Percentiles rank a stretch among this genome's conserved stretches.
These are phyloP conservation scores for Ennomos erosarius DNA, from an alignment of 2,888 invertebrate genomes.

Conservation along the genomic window DNA sequence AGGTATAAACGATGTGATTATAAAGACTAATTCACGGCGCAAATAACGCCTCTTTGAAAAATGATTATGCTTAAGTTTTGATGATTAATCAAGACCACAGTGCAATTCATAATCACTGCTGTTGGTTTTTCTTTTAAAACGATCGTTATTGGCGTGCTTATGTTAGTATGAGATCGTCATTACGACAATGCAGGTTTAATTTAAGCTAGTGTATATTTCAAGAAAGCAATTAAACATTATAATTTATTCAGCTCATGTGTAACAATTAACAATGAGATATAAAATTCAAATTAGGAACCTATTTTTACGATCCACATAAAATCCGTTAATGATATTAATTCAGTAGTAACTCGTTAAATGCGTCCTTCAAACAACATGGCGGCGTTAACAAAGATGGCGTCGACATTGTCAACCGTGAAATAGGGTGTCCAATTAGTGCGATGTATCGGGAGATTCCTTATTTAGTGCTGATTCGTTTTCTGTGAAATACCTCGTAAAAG, in stretches of 20 bases:
- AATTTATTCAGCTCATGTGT: slow-evolving; percentile 22
- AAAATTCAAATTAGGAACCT: slow-evolving; percentile 30
- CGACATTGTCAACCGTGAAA: slow-evolving; percentile 38
- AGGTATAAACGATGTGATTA: slow-evolving; percentile 73
- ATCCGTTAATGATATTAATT: slow-evolving; percentile 26
- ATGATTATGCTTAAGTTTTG: slow-evolving; percentile 23
- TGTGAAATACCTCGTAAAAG: slow-evolving; percentile 68
- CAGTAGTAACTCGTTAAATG: slow-evolving; percentile 23
- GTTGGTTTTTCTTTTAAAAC: neutral
- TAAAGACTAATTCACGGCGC: slow-evolving; percentile 67
- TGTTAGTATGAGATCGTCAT: neutral
- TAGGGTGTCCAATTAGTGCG: slow-evolving; percentile 57
- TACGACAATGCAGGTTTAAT: neutral
- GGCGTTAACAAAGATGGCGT: slow-evolving; percentile 35
- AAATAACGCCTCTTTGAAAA: slow-evolving; percentile 38
- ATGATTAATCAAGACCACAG: slow-evolving; percentile 18
- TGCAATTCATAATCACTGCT: neutral
- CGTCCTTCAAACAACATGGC: slow-evolving; percentile 24
- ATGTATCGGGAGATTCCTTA: slow-evolving; percentile 55
- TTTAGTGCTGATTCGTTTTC: slow-evolving; percentile 55
- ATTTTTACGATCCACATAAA: slow-evolving; percentile 28
- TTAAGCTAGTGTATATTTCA: slow-evolving; percentile 8
- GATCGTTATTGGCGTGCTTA: neutral
- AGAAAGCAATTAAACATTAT: slow-evolving; percentile 22
- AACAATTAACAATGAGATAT: slow-evolving; percentile 31